These are phyloP conservation scores for Atractosteus spatula DNA, from an alignment of 2,113 vertebrate species.

Conservation along the genomic window DNA sequence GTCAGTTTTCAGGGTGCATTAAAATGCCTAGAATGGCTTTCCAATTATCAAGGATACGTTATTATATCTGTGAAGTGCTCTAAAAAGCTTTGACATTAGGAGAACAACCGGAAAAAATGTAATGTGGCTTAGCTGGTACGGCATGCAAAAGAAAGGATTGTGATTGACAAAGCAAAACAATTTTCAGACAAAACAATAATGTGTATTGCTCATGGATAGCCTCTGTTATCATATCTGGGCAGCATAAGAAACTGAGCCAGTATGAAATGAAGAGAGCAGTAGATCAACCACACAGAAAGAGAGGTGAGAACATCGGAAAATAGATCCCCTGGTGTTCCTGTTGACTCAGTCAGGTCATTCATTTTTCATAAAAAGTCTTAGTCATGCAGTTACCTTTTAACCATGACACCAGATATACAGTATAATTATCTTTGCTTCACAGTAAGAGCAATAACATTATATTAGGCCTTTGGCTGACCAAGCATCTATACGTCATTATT, in stretches of 20 bases:
- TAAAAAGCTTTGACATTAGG: no score
- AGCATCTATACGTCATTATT: conserved; percentile 28
- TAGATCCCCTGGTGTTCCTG: neutral
- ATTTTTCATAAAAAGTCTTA: neutral
- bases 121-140: no score
- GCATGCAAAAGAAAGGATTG: no score
- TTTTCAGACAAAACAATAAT: neutral
- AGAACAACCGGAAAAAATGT: no score
- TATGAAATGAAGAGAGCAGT: no score
- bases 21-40: no score
- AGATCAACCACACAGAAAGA: neutral
- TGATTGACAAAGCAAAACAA: no score
- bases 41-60: no score
- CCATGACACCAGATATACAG: conserved; percentile 9
- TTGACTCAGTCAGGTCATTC: neutral
- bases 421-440: conserved; percentile 9
- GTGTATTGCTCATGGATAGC: neutral
- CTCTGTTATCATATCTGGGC: neutral
- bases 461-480: neutral
- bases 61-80: no score
- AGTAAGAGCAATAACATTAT: conserved; percentile 30
- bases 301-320: neutral
- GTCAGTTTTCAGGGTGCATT: no score
- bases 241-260: neutral
- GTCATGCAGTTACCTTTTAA: conserved; percentile 11